phyloP scores from a whole-genome alignment of 2,888 invertebrate species.

The Frankliniella fusca region DNA sequence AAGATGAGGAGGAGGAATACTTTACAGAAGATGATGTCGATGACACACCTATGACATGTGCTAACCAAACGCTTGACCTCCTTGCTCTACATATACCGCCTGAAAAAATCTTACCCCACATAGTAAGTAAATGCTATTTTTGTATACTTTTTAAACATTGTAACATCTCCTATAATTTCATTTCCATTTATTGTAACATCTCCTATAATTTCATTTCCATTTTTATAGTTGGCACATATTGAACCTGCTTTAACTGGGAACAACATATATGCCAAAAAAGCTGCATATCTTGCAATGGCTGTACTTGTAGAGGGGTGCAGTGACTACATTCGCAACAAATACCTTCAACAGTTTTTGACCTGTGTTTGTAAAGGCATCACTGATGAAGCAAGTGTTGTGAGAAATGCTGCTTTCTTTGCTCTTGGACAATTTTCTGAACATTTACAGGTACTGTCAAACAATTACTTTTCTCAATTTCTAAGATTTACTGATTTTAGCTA shows the following conservation, averaged over 20 bases:
- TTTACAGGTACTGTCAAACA: constrained; percentile 53
- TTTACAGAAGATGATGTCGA: constrained; percentile 60
- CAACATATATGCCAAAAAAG: constrained; percentile 62
- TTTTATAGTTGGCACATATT: constrained; percentile 53
- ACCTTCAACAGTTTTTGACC: constrained; percentile 63
- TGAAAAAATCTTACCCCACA: constrained; percentile 66
- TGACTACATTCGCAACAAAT: constrained; percentile 67
- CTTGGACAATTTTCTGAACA: constrained; percentile 77
- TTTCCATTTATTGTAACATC: constrained; percentile 16
- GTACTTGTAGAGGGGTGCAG: constrained; percentile 75
- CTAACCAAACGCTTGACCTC: constrained; percentile 69
- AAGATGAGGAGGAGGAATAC: constrained; percentile 62
- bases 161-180: constrained; percentile 26
- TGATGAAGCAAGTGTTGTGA: constrained; percentile 59
- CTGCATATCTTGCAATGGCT: constrained; percentile 67
- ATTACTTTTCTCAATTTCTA: background rate
- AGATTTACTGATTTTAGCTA: too few species aligned
- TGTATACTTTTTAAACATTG: constrained; percentile 14
- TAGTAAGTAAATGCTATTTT: constrained; percentile 50
- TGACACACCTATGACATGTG: constrained; percentile 61
- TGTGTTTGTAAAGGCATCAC: constrained; percentile 67
- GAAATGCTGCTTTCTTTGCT: constrained; percentile 72
- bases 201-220: background rate
- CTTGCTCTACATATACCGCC: constrained; percentile 71
- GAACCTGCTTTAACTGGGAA: constrained; percentile 61